These are phyloP conservation scores for Pecten maximus DNA, from an alignment of 2,888 invertebrate genomes.

Conservation along the genomic window DNA sequence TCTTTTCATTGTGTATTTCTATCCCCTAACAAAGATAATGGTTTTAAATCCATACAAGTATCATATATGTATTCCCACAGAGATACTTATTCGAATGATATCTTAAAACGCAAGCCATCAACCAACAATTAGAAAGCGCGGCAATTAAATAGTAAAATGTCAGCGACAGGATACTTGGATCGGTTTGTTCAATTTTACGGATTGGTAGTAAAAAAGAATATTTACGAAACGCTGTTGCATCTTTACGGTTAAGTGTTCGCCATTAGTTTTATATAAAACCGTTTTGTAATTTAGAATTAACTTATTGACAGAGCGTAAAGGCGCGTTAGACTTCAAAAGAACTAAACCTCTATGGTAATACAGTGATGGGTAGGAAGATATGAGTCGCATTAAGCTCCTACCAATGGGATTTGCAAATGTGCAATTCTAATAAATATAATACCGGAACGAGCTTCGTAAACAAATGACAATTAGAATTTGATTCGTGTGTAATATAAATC, in stretches of 20 bases:
- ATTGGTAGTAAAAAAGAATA: conserved; percentile 8
- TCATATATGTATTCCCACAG: conserved; percentile 17
- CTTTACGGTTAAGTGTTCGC: background rate
- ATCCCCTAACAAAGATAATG: background rate
- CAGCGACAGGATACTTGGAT: background rate
- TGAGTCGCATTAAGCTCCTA: background rate
- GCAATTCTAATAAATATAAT: background rate
- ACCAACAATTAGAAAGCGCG: conserved; percentile 3
- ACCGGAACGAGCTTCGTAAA: background rate
- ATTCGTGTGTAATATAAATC: background rate
- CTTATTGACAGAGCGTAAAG: conserved; percentile 1
- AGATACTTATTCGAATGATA: background rate
- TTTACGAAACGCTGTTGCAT: background rate
- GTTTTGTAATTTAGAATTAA: background rate
- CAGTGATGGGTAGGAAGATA: background rate
- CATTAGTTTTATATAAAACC: background rate
- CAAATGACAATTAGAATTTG: background rate
- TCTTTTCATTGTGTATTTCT: conserved; percentile 26
- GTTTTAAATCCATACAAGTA: background rate
- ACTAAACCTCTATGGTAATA: background rate
- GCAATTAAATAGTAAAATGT: conserved; percentile 19
- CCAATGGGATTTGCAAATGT: background rate
- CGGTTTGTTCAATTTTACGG: conserved; percentile 30
- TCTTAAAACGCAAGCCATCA: conserved; percentile 21
- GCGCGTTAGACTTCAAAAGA: background rate